Evolutionary conservation across 2,888 invertebrate species (phyloP), one percentile per base, ranked within the genome.

Genomic region (Hirtodrosophila confusa): DNA sequence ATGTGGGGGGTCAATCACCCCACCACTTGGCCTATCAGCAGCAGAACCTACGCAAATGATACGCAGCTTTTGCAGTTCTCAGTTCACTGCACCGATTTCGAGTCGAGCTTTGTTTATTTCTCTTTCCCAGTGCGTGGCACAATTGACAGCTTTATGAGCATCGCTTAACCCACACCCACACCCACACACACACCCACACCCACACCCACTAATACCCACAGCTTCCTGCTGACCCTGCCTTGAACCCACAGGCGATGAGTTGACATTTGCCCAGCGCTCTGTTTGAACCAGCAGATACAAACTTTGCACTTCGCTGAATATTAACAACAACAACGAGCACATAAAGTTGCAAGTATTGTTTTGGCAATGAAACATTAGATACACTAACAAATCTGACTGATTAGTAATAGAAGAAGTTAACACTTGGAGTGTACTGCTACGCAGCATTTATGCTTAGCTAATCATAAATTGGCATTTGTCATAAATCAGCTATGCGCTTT

Each of bases 1-100:
- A 17, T 56, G 63, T 39, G 54, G 36, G 4, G 45, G 72, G 75
- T 75, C 75, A 72, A 27, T 69, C 69, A 72, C 54, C 72, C 54
- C 8, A 72, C 57, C 75, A 45, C 7, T 36, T 17, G 9, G 48
- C 48, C 17, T 11, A 40, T 27, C 4, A 29, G 12, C 27, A 33
- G 23, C 35, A 35, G 45, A 33, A 35, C 24, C 31, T 5, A 29
- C 8, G 27, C 44, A 57, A 67, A 54, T 54, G 29, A 41, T 11
- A 41, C 53, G 68, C 74, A 51, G 55, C 58, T 44, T 17, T n/a
- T 4, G 7, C 0, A 35, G 9, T 17, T 4, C 11, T 27, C 12
- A 7, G 8, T 31, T 31, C 31, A 31, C 1, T 31, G 3, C 31
- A 4, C 3, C 9, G 6, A 27, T 5, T 27, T 27, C 27, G 3